These are phyloP conservation scores for Panthera uncia DNA, from an alignment of 2,113 vertebrate genomes.

Conservation along the genomic window DNA sequence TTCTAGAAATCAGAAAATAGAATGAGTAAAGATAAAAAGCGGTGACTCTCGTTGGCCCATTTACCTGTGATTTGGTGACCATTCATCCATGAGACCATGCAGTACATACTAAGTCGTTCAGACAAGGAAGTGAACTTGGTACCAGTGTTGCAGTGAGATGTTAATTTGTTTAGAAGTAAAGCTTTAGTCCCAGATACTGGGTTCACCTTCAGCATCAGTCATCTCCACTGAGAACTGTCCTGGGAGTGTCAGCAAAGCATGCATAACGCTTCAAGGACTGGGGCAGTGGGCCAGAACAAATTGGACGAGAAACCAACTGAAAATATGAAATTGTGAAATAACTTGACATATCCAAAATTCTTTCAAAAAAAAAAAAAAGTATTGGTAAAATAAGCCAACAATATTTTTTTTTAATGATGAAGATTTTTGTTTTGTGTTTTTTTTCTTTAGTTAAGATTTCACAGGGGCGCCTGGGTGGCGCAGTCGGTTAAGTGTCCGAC, in stretches of 20 bases:
- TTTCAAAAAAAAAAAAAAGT: not conserved
- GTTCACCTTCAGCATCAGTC: not conserved
- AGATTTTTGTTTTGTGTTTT: not conserved
- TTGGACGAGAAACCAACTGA: not conserved
- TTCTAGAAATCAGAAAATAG: not conserved
- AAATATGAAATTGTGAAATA: not conserved
- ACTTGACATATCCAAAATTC: not conserved
- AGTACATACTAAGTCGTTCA: no score
- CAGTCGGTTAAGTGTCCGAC: no score
- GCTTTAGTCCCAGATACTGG: not conserved
- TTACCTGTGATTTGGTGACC: not conserved
- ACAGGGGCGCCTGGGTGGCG: no score
- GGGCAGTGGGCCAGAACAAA: not conserved
- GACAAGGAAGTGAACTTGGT: not conserved
- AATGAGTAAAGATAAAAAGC: not conserved
- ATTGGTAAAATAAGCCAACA: not conserved
- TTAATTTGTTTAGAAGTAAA: not conserved
- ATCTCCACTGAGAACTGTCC: not conserved
- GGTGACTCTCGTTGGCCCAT: not conserved
- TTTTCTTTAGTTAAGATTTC: no score
- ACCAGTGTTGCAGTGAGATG: not conserved
- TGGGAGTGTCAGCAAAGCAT: not conserved
- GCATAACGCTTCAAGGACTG: rapidly evolving
- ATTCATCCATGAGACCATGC: rapidly evolving
- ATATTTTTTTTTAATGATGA: not conserved